Percentiles rank a stretch among this genome's conserved stretches.
phyloP scores from a whole-genome alignment of 2,888 invertebrate genomes.

The Carterocephalus palaemon region DNA sequence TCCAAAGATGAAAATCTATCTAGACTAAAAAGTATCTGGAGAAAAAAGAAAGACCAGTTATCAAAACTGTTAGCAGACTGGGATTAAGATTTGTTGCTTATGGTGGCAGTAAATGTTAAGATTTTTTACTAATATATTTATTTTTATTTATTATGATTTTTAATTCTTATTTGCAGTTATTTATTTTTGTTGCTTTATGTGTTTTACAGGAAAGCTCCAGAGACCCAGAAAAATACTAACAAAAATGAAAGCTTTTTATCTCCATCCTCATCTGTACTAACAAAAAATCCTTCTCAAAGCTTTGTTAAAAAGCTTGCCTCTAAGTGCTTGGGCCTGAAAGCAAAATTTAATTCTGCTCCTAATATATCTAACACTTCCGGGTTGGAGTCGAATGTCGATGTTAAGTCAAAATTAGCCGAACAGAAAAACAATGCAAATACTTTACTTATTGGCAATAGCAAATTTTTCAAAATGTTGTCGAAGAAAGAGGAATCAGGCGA shows the following conservation, averaged over 20 bases:
- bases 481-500: conserved; percentile 72
- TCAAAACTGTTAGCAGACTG: conserved; percentile 48
- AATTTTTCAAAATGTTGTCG: conserved; percentile 68
- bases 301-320: conserved; percentile 77
- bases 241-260: conserved; percentile 63
- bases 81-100: conserved; percentile 32
- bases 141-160: conserved; percentile 41
- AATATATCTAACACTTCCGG: conserved; percentile 64
- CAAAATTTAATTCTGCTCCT: conserved; percentile 74
- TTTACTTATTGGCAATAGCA: conserved; percentile 69
- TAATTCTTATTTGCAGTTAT: conserved; percentile 29
- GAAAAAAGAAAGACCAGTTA: conserved; percentile 50
- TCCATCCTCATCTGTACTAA: conserved; percentile 69
- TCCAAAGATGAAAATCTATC: neutral
- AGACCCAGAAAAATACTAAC: conserved; percentile 73
- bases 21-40: conserved; percentile 33
- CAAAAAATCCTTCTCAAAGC: conserved; percentile 67
- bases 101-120: conserved; percentile 40
- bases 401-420: conserved; percentile 52
- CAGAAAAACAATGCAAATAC: conserved; percentile 56
- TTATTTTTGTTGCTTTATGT: conserved; percentile 66
- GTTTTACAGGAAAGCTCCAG: conserved; percentile 75
- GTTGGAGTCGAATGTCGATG: conserved; percentile 57
- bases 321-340: conserved; percentile 74
- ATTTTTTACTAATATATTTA: conserved; percentile 35